A percentile compares a stretch with the other conserved stretches of the same genome.
These are phyloP conservation scores for Callithrix jacchus DNA, from an alignment of 2,113 vertebrate genomes.

Conservation along the genomic window DNA sequence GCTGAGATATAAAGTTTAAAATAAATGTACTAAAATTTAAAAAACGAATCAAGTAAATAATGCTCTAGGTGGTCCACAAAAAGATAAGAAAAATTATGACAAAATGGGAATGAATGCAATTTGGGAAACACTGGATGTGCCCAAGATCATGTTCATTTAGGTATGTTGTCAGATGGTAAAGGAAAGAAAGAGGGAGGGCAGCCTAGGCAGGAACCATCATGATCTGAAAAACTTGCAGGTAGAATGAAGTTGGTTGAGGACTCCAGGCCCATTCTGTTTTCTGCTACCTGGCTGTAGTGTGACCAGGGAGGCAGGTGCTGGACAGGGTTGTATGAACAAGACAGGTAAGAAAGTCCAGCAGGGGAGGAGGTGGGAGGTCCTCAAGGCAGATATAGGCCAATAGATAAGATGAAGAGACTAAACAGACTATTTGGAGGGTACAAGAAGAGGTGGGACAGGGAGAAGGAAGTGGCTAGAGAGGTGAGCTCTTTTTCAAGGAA, in stretches of 20 bases:
- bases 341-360: no score
- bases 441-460: not conserved
- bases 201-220: not conserved
- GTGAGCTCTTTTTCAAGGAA: not conserved
- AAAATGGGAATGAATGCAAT: not conserved
- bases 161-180: not conserved
- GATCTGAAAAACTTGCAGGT: not conserved
- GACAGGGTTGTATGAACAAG: no score
- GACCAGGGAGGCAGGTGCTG: not conserved
- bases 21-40: not conserved
- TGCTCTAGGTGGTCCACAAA: not conserved
- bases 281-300: fast-evolving
- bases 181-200: not conserved
- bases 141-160: not conserved
- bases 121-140: no score
- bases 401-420: no score
- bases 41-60: not conserved
- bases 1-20: not conserved
- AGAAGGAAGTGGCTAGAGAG: not conserved
- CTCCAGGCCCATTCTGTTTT: not conserved
- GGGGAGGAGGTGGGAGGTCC: not conserved
- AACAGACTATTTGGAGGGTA: not conserved
- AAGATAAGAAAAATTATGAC: not conserved
- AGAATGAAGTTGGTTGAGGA: no score
- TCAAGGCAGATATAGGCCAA: not conserved